These are phyloP conservation scores for Enteromius argenteus DNA, from an alignment of 2,797 vertebrate genomes.

Conservation along the genomic window DNA sequence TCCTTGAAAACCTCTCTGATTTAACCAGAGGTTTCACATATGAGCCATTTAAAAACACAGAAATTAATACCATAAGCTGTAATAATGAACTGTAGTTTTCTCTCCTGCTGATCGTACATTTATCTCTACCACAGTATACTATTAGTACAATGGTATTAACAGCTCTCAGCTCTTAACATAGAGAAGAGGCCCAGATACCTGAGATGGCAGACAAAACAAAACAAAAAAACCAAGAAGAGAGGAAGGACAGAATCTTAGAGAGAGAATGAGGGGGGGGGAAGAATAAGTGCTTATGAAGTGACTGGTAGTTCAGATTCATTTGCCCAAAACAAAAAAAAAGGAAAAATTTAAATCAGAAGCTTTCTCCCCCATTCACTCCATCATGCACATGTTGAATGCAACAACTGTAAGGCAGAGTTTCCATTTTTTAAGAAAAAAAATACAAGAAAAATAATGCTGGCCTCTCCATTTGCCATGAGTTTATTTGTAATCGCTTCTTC, in stretches of 20 bases:
- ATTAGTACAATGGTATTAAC: slow-evolving; percentile 37
- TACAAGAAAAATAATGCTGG: slow-evolving; percentile 55
- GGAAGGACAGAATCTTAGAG: neutral
- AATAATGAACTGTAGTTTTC: slow-evolving; percentile 21
- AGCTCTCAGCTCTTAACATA: slow-evolving; percentile 21
- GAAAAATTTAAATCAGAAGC: slow-evolving; percentile 60
- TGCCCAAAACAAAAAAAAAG: slow-evolving; percentile 68
- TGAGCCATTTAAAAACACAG: slow-evolving; percentile 27
- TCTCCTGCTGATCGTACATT: slow-evolving; percentile 12
- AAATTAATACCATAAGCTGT: slow-evolving; percentile 31
- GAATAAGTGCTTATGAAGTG: slow-evolving; percentile 45
- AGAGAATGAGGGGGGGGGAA: slow-evolving; percentile 2
- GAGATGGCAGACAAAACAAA: slow-evolving; percentile 17
- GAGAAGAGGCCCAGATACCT: slow-evolving; percentile 30
- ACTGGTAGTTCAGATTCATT: slow-evolving; percentile 64
- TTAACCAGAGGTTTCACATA: slow-evolving; percentile 1
- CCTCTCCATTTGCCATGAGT: slow-evolving; percentile 53
- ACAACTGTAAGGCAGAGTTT: slow-evolving; percentile 79
- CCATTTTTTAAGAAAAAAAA: slow-evolving; percentile 65
- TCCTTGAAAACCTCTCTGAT: slow-evolving; percentile 4
- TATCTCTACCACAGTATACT: slow-evolving; percentile 35
- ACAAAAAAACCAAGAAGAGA: neutral
- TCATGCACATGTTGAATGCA: slow-evolving; percentile 72
- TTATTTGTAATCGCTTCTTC: slow-evolving; percentile 37
- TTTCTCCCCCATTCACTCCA: slow-evolving; percentile 63